A percentile compares a stretch with the other conserved stretches of the same genome.
phyloP scores from a whole-genome alignment of 2,797 vertebrate species.

The Labroides dimidiatus region DNA sequence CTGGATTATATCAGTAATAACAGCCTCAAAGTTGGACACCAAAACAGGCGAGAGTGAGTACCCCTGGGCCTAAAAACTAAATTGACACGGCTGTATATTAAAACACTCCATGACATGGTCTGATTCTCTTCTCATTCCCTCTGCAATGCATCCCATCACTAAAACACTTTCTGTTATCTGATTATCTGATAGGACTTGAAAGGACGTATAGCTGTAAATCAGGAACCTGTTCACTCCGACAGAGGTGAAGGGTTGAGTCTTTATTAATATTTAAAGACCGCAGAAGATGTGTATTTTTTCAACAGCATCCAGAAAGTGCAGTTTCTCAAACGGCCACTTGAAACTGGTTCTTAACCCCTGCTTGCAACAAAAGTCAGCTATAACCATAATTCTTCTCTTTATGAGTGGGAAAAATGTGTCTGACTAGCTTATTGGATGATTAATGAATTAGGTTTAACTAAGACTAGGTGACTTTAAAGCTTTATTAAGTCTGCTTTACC shows the following conservation, averaged over 20 bases:
- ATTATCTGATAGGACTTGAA: no score
- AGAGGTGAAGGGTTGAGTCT: constrained; percentile 4
- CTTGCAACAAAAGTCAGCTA: no score
- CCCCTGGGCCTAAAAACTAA: constrained; percentile 38
- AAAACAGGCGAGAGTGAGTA: constrained; percentile 21
- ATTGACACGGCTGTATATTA: constrained; percentile 35
- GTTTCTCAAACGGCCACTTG: not conserved
- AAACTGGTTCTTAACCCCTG: no score
- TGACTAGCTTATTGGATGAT: no score
- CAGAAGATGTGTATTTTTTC: no score
- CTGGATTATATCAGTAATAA: constrained; percentile 39
- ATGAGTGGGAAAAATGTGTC: no score
- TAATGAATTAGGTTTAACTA: no score
- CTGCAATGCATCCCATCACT: constrained; percentile 45
- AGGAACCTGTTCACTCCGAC: constrained; percentile 10
- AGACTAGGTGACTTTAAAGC: no score
- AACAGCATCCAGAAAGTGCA: not conserved
- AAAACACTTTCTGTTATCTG: constrained; percentile 37
- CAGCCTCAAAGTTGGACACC: constrained; percentile 24
- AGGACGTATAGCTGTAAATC: constrained; percentile 12
- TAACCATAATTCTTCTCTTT: no score
- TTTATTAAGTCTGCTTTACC: no score
- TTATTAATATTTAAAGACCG: no score
- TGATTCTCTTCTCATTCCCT: constrained; percentile 25
- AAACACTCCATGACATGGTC: constrained; percentile 22